These are phyloP conservation scores for Ciona savignyi DNA, from an alignment of 23 tunicate species.

Conservation along the genomic window DNA sequence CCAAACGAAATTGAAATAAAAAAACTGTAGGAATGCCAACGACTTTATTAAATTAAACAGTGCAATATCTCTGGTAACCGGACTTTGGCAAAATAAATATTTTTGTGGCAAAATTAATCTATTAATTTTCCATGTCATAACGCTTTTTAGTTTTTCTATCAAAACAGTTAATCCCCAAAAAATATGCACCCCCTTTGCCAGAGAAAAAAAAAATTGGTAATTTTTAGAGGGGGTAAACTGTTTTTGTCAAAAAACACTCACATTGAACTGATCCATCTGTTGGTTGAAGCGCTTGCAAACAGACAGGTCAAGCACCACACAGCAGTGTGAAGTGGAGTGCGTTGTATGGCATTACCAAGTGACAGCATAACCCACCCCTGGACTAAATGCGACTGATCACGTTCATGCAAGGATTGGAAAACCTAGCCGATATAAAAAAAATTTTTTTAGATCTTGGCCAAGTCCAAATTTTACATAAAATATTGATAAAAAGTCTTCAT, in stretches of 20 bases:
- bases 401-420: conserved; percentile 66
- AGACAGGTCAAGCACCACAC: conserved; percentile 85
- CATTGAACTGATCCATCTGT: conserved; percentile 74
- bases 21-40: too few species aligned
- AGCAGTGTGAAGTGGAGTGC: conserved; percentile 67
- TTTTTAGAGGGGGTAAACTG: not conserved
- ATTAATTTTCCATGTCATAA: not conserved
- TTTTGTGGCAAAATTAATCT: too few species aligned
- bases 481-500: too few species aligned
- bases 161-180: not conserved
- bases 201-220: not conserved
- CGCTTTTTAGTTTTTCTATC: not conserved
- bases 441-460: too few species aligned
- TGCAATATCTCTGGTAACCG: too few species aligned
- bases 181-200: not conserved
- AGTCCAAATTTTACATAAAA: too few species aligned
- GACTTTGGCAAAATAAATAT: too few species aligned
- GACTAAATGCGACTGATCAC: conserved; percentile 54
- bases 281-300: conserved; percentile 75
- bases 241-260: conserved; percentile 11
- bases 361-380: conserved; percentile 92
- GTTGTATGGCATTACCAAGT: conserved; percentile 81
- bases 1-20: too few species aligned
- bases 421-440: too few species aligned
- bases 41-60: too few species aligned